Base-by-base conservation (phyloP, 2,797 vertebrate species). In the Sebastolobus altivelis region DNA sequence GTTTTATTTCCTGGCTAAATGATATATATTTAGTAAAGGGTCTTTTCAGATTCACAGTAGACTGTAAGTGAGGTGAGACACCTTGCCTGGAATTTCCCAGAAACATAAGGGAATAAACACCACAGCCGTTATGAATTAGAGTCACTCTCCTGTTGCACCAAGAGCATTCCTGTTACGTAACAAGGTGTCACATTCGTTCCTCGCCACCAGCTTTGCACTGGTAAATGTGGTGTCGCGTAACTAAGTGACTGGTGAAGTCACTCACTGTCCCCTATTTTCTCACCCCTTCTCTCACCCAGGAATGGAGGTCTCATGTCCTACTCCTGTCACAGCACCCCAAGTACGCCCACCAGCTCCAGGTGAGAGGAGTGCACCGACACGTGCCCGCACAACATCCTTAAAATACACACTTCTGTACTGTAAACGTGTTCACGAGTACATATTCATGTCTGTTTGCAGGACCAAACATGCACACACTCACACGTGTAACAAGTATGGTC, bases 311-410 rank as follows among this genome's bases (percentile, higher is more conserved):
- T 81, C 68, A 63, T 10, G 14, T 89, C 94, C 49, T 90, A 85
- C 70, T 43, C 95, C 72, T 94, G 95, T 67, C 75, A 92, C 31
- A 92, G 92, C 88, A 91, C 88, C 65, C 90, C 96, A 5, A 81
- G 93, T n/a, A 92, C 95, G 3, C 92, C 96, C 43, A 92, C 92
- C 18, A 93, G 38, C 87, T 83, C 84, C 67, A 92, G 94, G 92
- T 90, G 88, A 94, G 68, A 60, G 68, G 77, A 79, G 13, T 2
- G 18, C 18, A 8, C 29, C 25, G 18, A 46, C 52, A 58, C 46
- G 66, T 43, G n/a, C 20, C 49, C 46, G 46, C 74, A 55, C 60
- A 38, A n/a, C 22, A 8, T 56, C 22, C 31, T 55, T 20, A 55
- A 79, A 69, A 69, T 38, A 35, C 33, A 40, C 60, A 49, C 1